Evolutionary conservation across 2,888 invertebrate genomes (phyloP).

Genomic region (Psylliodes chrysocephalus): DNA sequence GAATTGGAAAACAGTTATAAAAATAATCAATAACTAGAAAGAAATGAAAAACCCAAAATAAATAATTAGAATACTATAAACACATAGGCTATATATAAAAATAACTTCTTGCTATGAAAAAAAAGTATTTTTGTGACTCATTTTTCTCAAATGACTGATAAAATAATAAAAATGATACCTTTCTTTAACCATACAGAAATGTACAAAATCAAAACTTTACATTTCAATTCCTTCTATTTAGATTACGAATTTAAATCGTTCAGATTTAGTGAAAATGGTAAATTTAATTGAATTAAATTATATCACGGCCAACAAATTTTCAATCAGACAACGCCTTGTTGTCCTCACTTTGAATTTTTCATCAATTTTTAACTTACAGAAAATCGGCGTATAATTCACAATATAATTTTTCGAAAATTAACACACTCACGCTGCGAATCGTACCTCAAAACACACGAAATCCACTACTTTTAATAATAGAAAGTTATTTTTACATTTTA

Average conservation of each 20-base stretch:
- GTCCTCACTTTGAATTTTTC: conserved; percentile 24
- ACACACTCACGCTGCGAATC: not conserved
- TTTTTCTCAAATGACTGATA: not conserved
- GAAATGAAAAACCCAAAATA: too few species aligned
- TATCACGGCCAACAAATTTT: conserved; percentile 12
- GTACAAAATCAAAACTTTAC: not conserved
- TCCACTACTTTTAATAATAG: conserved; percentile 38
- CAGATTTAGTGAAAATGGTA: not conserved
- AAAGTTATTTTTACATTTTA: conserved; percentile 45
- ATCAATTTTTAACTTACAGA: conserved; percentile 19
- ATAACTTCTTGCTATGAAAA: not conserved
- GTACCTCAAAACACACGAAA: conserved; percentile 20
- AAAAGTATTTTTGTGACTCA: not conserved
- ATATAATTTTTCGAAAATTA: conserved; percentile 3
- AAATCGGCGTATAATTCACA: conserved; percentile 15
- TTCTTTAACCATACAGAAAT: not conserved
- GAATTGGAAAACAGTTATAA: too few species aligned
- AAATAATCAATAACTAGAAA: too few species aligned
- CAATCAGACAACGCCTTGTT: conserved; percentile 36
- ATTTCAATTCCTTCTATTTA: not conserved
- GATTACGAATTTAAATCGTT: conserved; percentile 1
- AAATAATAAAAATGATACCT: not conserved
- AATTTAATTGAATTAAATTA: conserved; percentile 1
- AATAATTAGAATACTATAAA: too few species aligned
- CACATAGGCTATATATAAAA: not conserved